Base-by-base conservation (phyloP, 2,888 invertebrate genomes). In the Hetaerina titia region DNA sequence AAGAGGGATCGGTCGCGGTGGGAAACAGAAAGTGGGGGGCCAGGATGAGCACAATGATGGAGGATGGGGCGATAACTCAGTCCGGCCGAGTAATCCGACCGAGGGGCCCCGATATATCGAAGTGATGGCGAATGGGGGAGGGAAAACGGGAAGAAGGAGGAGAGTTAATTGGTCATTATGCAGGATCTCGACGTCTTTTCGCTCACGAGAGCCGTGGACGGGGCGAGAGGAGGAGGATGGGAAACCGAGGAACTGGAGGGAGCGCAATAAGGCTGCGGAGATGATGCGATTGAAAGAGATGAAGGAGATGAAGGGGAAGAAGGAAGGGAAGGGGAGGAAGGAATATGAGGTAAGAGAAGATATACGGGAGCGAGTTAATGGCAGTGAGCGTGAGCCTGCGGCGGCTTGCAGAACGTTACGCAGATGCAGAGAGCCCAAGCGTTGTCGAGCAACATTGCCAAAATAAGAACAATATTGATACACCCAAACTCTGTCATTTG, bases 81-180 rank as follows among this genome's bases (percentile, higher is more conserved):
- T 8, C 69, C 17, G 69, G 69, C n/a, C 69, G 69, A n/a, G 69
- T n/a, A 69, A 69, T 69, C 69, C 69, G n/a, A 22, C 22, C 22
- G 69, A 69, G 19, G 45, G 45, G n/a, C n/a, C 2, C 13, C 81
- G 81, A 81, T 31, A 15, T 13, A 31, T 9, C 69, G 81, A 45
- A 45, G 45, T 45, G 45, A 45, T 45, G 45, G 45, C 45, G 45
- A 45, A 4, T 45, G 45, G 45, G 11, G 31, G 31, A 31, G 81
- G 81, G 31, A 1, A 25, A 13, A 45, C 4, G 45, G 13, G 81
- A 31, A 81, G 25, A 13, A 45, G 81, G 81, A 22, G 0, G 81
- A 31, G 31, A 31, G 25, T 81, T 81, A 81, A 81, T 81, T 81
- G 81, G 81, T 31, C 81, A 81, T 81, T 81, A 81, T 81, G 81